These are phyloP conservation scores for Deilephila porcellus DNA, from an alignment of 2,888 invertebrate species.

Conservation along the genomic window DNA sequence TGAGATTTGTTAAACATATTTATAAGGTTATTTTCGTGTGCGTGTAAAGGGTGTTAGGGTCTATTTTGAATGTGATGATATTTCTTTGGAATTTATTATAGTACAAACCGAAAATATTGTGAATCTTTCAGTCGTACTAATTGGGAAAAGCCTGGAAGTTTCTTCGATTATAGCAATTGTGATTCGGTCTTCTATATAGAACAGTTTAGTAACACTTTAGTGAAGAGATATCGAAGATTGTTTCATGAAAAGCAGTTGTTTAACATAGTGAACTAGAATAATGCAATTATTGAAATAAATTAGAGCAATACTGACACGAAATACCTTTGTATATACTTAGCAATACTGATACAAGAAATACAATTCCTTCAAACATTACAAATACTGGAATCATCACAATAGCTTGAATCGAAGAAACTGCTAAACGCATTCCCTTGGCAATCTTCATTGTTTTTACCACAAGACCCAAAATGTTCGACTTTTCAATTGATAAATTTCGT, in stretches of 20 bases:
- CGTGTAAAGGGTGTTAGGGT: conserved; percentile 25
- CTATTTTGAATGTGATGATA: conserved; percentile 23
- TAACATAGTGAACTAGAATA: background rate
- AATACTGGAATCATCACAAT: background rate
- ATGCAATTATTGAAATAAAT: background rate
- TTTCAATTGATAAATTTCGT: conserved; percentile 47
- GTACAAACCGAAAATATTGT: conserved; percentile 12
- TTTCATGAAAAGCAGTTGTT: background rate
- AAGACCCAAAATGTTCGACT: conserved; percentile 68
- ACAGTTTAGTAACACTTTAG: background rate
- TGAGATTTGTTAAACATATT: conserved; percentile 26
- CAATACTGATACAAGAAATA: background rate
- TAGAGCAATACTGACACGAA: background rate
- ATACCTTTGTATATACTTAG: conserved; percentile 6
- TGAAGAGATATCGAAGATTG: background rate
- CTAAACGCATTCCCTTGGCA: background rate
- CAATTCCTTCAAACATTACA: background rate
- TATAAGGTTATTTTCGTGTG: conserved; percentile 27
- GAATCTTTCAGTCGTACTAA: background rate
- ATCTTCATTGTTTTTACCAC: conserved; percentile 7
- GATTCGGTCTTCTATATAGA: background rate
- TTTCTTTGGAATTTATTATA: conserved; percentile 20
- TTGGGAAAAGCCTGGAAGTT: background rate
- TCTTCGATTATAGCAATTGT: background rate
- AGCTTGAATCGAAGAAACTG: background rate